Evolutionary conservation across 2,113 vertebrate genomes (phyloP), one percentile per base, ranked within the genome.

Genomic region (Dromaius novaehollandiae): DNA sequence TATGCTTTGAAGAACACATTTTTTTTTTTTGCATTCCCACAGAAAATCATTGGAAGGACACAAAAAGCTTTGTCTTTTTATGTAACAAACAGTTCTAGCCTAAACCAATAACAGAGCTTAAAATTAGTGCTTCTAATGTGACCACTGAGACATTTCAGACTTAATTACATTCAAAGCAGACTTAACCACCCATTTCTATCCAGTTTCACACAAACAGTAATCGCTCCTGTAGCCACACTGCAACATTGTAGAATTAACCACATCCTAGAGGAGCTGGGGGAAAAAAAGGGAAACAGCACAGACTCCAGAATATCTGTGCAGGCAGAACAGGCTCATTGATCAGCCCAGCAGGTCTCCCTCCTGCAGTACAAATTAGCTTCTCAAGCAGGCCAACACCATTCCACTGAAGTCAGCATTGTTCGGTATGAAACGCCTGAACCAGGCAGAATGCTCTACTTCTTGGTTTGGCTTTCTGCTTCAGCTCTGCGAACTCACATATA

Each of bases 111-210:
- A 65, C 20, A 68, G 73, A 82, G 42, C 78, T 95, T 94, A 90
- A 96, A 95, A 95, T 91, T 68, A 95, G 86, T 63, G 78, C 77
- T 88, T 91, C 71, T 96, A 95, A 96, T 96, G 86, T 7, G 93
- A 93, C 97, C 93, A 65, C 89, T 88, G 92, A 96, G 96, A 93
- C 94, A 87, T 89, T 94, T 93, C 88, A 95, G 88, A 81, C 90
- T 96, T 97, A 96, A 95, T 96, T 96, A 97, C 86, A 92, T 69
- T 20, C 93, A 94, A 93, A 71, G 70, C 65, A 93, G 84, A 74
- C 86, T 60, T 91, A 97, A 97, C 88, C 88, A 96, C 78, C 76
- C 76, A 90, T 78, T 96, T 90, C 86, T 92, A 88, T 95, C 70
- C 78, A 89, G 81, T 93, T 95, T 96, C 94, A 96, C 86, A 64